Base-by-base conservation (phyloP, 2,888 invertebrate genomes). In the Hyalella azteca region DNA sequence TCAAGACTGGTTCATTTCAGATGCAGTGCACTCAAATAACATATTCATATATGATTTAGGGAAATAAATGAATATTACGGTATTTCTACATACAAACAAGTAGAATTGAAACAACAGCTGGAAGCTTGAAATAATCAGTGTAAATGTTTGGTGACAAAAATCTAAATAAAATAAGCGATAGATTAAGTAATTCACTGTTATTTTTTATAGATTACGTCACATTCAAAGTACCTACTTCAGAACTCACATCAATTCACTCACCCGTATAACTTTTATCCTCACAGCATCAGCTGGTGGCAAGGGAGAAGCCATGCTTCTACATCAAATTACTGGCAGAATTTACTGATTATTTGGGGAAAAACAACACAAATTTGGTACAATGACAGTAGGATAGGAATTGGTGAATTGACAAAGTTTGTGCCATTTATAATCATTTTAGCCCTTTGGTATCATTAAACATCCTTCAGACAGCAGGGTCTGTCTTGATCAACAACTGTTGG, bases 191-290 rank as follows among this genome's bases (percentile, higher is more conserved):
- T n/a, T n/a, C 45, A 11, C 7, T 45, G 15, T 45, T 11, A 45
- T 45, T 45, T 76, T 22, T 45, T 45, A 45, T 45, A n/a, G n/a
- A n/a, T n/a, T n/a, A n/a, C n/a, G n/a, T n/a, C n/a, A 45, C 45
- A 45, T 15, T 11, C 15, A 11, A 45, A 45, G 15, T 11, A 45
- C 7, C 7, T 45, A 45, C 7, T 45, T 11, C 45, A 45, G 15
- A 15, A 7, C 7, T 45, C 7, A 45, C 15, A 15, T 45, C 4
- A 26, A 36, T 0, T 29, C 11, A 32, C 76, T 73, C 39, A 82
- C 80, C 80, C 80, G 82, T 22, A 82, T 82, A 13, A 80, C 82
- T 80, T 82, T 79, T 29, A 82, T 80, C 41, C 82, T 82, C n/a
- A 82, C 82, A 73, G 82, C 82, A 80, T 82, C 82, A 73, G 80